A percentile compares a stretch with the other conserved stretches of the same genome.
These are phyloP conservation scores for Pterocles orientalis DNA, from an alignment of 2,113 vertebrate genomes.

Conservation along the genomic window DNA sequence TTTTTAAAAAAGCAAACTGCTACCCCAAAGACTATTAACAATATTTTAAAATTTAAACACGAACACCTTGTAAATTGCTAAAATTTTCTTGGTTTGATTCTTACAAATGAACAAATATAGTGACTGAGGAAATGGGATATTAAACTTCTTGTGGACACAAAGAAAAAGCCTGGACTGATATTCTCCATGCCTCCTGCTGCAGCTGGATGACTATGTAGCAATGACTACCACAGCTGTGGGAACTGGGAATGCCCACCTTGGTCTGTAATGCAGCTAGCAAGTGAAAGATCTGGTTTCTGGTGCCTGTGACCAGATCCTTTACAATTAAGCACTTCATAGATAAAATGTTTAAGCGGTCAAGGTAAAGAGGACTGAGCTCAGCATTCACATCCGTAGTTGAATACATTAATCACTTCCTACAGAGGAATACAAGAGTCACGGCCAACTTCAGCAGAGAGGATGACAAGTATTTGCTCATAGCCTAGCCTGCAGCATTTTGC, in stretches of 20 bases:
- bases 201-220: background rate
- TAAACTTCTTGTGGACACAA: too few relatives aligned
- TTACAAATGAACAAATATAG: background rate
- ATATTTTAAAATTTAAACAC: background rate
- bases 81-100: background rate
- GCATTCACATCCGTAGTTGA: background rate
- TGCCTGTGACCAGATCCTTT: background rate
- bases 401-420: background rate
- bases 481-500: background rate
- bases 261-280: background rate
- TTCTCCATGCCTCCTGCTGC: background rate
- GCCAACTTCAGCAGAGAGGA: background rate
- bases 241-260: background rate
- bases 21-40: background rate
- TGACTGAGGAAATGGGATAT: background rate
- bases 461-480: background rate
- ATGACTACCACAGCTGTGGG: background rate
- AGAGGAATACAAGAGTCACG: background rate
- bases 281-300: background rate
- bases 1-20: background rate
- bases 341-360: background rate
- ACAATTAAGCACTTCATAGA: background rate
- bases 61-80: background rate
- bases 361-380: background rate
- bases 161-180: background rate